Conservation (phyloP, 2,113 vertebrate species). For the Pterocles orientalis region DNA sequence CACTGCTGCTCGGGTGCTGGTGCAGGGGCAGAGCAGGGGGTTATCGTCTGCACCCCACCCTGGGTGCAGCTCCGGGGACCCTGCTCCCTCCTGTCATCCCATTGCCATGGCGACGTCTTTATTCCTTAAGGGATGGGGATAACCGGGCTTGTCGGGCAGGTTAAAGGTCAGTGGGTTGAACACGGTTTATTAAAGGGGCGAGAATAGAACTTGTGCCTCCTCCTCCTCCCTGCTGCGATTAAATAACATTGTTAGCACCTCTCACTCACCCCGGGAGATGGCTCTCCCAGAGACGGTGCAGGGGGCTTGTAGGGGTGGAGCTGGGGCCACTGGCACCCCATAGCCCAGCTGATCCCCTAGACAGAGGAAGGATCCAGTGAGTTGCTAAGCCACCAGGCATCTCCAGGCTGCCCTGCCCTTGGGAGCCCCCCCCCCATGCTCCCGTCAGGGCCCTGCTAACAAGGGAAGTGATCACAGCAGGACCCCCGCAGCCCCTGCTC, state of each 20-base stretch:
- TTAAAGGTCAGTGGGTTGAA: conserved; percentile 45
- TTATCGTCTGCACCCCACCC: fast-evolving
- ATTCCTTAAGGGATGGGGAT: conserved; percentile 31
- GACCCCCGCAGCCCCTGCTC: fast-evolving
- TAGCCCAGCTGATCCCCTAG: background rate
- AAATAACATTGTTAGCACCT: conserved; percentile 1
- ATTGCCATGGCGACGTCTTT: background rate
- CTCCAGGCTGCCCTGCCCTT: background rate
- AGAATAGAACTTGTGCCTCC: background rate
- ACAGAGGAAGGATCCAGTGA: background rate
- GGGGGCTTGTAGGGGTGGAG: background rate
- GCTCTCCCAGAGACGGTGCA: background rate
- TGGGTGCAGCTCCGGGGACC: background rate
- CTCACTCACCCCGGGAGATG: background rate
- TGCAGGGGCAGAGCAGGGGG: background rate
- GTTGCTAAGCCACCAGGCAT: background rate
- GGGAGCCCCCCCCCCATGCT: fast-evolving
- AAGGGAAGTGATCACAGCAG: background rate
- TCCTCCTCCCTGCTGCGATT: background rate
- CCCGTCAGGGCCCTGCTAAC: background rate
- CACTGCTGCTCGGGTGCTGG: fast-evolving
- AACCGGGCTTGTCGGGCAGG: background rate
- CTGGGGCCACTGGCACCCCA: background rate
- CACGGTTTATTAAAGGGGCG: background rate
- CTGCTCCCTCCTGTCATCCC: background rate